Evolutionary conservation across 2,113 vertebrate species (phyloP).

Genomic region (Cavia aperea): DNA sequence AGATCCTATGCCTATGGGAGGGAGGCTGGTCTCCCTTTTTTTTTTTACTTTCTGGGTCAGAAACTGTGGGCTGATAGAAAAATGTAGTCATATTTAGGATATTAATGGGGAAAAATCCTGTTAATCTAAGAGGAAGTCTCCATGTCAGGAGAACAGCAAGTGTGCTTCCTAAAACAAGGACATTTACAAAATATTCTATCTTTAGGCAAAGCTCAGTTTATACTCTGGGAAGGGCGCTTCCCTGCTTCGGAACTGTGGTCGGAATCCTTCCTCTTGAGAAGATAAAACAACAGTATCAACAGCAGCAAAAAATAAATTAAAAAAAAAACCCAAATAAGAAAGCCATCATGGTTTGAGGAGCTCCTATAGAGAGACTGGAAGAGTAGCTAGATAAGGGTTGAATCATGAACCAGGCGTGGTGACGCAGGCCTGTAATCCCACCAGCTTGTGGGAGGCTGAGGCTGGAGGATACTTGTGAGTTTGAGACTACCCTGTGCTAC

Average conservation of each 20-base stretch:
- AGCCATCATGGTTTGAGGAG: neutral
- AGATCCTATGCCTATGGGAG: neutral
- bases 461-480: too few species aligned
- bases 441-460: too few species aligned
- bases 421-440: too few species aligned
- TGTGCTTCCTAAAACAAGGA: neutral
- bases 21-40: neutral
- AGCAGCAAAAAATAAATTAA: neutral
- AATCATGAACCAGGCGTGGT: neutral
- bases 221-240: neutral
- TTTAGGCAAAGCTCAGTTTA: neutral
- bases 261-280: conserved; percentile 11
- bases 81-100: neutral
- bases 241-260: neutral
- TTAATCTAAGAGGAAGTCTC: neutral
- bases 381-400: neutral
- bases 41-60: neutral
- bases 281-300: neutral
- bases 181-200: neutral
- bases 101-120: neutral
- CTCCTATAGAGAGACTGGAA: neutral
- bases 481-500: too few species aligned
- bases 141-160: neutral
- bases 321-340: neutral
- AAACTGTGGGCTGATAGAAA: conserved; percentile 13